Conservation (phyloP, 2,888 invertebrate genomes). For the Caenorhabditis macrosperma region DNA sequence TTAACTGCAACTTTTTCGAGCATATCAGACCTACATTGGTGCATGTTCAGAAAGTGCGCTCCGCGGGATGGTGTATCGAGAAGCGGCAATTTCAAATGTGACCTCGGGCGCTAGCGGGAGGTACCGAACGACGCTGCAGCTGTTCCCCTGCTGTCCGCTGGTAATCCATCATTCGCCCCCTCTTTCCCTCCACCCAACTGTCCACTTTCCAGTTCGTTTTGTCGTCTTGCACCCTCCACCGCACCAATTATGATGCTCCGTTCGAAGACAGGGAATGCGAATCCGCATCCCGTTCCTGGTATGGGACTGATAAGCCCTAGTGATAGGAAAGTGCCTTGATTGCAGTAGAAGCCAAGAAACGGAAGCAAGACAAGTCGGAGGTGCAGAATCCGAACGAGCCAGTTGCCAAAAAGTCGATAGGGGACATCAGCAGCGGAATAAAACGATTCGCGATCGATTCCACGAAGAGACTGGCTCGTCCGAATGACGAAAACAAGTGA, state of each 20-base stretch:
- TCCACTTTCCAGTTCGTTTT: background rate
- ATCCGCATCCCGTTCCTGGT: background rate
- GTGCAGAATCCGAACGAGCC: background rate
- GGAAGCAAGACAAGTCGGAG: background rate
- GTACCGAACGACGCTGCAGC: too few species aligned
- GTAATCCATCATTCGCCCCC: background rate
- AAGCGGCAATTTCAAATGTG: slow-evolving; percentile 21
- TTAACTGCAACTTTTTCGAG: too few species aligned
- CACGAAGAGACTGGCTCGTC: too few species aligned
- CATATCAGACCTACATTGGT: background rate
- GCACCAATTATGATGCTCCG: slow-evolving; percentile 21
- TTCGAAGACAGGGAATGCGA: background rate
- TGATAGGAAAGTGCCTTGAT: too few species aligned
- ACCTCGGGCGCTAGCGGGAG: slow-evolving; percentile 17
- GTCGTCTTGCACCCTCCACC: background rate
- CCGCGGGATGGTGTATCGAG: background rate
- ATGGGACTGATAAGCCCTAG: background rate
- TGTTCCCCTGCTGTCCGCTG: too few species aligned
- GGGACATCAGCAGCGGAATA: too few species aligned
- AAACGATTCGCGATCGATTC: too few species aligned
- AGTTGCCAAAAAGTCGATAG: too few species aligned
- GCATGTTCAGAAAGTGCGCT: background rate
- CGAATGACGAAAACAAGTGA: background rate
- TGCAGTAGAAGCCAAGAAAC: slow-evolving; percentile 4
- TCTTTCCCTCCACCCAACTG: background rate